Conservation (phyloP, 2,797 vertebrate species). For the Tinamus major region DNA sequence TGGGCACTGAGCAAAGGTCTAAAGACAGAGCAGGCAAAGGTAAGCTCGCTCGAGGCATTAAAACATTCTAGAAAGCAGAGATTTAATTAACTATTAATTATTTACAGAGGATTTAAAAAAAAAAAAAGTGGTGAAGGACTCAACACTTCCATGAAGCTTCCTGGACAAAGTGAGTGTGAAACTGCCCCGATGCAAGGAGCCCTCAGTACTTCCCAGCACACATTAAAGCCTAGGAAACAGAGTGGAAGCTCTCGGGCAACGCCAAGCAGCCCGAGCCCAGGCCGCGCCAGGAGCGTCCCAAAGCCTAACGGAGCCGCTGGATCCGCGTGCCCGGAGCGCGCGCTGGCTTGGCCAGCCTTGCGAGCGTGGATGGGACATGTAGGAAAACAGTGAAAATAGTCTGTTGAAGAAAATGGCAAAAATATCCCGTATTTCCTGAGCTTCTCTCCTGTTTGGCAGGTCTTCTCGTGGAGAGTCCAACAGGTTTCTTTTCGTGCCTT, state of each 20-base stretch:
- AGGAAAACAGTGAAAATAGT: neutral
- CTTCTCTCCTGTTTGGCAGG: neutral
- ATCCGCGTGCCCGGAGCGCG: neutral
- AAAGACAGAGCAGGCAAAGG: neutral
- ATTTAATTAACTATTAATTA: neutral
- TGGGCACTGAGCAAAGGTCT: rapidly evolving
- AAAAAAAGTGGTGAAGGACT: neutral
- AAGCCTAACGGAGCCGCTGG: neutral
- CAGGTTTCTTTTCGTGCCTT: neutral
- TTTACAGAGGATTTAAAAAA: neutral
- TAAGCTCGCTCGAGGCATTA: rapidly evolving
- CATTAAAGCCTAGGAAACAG: too few species aligned
- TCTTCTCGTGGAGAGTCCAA: neutral
- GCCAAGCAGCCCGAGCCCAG: too few species aligned
- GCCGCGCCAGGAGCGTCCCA: neutral
- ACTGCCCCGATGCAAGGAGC: neutral
- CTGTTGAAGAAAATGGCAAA: neutral
- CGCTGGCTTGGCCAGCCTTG: neutral
- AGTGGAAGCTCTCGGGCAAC: neutral
- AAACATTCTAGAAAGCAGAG: neutral
- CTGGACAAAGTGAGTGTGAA: neutral
- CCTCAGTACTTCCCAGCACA: too few species aligned
- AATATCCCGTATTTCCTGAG: neutral
- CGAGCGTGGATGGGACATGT: neutral
- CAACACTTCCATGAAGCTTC: neutral